phyloP scores from a whole-genome alignment of 1,140 invertebrate genomes.

The Dendrolimus punctatus region DNA sequence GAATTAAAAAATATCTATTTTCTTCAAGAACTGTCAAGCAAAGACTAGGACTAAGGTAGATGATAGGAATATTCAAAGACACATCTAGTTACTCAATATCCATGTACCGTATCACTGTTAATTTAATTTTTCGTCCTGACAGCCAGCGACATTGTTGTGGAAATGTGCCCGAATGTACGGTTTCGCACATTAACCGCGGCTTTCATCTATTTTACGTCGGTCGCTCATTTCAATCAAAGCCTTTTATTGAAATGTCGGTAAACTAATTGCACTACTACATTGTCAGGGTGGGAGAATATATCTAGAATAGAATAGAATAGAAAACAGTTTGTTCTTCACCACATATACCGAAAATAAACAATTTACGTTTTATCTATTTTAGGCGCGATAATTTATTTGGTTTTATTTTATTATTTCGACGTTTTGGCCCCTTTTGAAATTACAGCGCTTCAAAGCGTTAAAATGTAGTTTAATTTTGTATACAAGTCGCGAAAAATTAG shows the following conservation, averaged over 20 bases:
- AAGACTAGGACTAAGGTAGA: not conserved
- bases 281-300: slow-evolving; percentile 1
- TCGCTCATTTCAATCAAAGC: slow-evolving; percentile 25
- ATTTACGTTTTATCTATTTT: too few relatives aligned
- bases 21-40: too few relatives aligned
- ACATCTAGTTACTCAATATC: slow-evolving; percentile 4
- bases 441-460: too few relatives aligned
- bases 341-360: too few relatives aligned
- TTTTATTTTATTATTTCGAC: too few relatives aligned
- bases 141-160: slow-evolving; percentile 28
- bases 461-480: too few relatives aligned
- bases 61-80: not conserved
- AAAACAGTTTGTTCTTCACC: too few relatives aligned
- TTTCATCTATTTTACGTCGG: slow-evolving; percentile 31
- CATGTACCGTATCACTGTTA: slow-evolving; percentile 15
- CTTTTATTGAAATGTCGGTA: slow-evolving; percentile 8
- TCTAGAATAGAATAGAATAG: too few relatives aligned
- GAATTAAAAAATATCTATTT: too few relatives aligned
- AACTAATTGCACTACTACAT: slow-evolving; percentile 9
- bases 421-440: too few relatives aligned
- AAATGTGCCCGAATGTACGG: slow-evolving; percentile 25
- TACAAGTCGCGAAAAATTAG: too few relatives aligned
- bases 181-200: slow-evolving; percentile 35
- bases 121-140: slow-evolving; percentile 43
- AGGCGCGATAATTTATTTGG: too few relatives aligned